Evolutionary conservation across 2,888 invertebrate species (phyloP), one percentile per base, ranked within the genome.

Genomic region (Aquatica leii): DNA sequence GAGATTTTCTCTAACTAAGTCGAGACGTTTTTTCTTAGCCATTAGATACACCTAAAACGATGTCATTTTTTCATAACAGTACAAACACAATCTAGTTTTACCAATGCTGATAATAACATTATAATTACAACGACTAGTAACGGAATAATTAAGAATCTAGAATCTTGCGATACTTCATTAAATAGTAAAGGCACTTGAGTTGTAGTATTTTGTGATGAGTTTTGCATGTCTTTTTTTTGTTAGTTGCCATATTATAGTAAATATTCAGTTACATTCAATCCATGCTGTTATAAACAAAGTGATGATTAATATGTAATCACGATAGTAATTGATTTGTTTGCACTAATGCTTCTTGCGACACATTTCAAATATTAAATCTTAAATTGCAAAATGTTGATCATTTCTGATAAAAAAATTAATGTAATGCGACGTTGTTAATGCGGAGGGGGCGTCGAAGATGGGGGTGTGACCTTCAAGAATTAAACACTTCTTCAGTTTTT

Each of bases 1-100:
- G 43, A 90, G 80, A 73, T 87, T 86, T 72, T 87, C 86, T 48
- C 88, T 82, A 35, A 90, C 78, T 66, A 83, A 82, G 67, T 87
- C 87, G 70, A 87, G 75, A 71, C 86, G 82, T 61, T 84, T 80
- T 71, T 84, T 83, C 62, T 83, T 80, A 24, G 85, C 82, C 74
- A 86, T 81, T 53, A 84, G 78, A 67, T 85, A 81, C 24, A 86
- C 84, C 86, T 86, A 66, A 17, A 75, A 72, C 8, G 11, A 11
- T 12, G 17, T 14, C 12, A 56, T 54, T n/a, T n/a, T n/a, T n/a
- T n/a, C n/a, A n/a, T n/a, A n/a, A n/a, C n/a, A 58, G n/a, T 58
- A 11, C 49, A n/a, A 40, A 24, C 9, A 15, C 8, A 4, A 15
- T 40, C 20, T 21, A 31, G 2, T 40, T 40, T 76, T 75, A 82